Conservation (phyloP, 2,113 vertebrate genomes). For the Xiphophorus maculatus region DNA sequence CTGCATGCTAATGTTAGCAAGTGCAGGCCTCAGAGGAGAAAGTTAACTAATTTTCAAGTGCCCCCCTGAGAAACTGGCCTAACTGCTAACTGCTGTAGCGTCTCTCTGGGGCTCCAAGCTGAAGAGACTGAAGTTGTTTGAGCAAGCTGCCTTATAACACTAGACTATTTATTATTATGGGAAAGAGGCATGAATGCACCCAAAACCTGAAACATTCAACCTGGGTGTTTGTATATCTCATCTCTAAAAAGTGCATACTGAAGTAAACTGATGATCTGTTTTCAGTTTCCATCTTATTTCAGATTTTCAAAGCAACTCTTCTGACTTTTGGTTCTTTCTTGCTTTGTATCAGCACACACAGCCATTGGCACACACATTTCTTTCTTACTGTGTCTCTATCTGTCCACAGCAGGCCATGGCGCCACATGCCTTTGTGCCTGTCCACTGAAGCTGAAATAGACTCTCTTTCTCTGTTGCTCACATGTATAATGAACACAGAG, state of each 20-base stretch:
- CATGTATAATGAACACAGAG: conserved; percentile 12
- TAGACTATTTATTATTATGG: neutral
- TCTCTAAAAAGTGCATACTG: neutral
- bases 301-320: neutral
- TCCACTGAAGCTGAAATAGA: conserved; percentile 90
- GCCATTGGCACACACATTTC: conserved; percentile 2
- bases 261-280: neutral
- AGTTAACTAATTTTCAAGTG: conserved; percentile 72
- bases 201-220: neutral
- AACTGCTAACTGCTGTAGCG: conserved; percentile 53
- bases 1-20: conserved; percentile 69
- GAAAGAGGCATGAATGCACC: neutral
- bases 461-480: conserved; percentile 21
- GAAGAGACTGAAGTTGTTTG: conserved; percentile 1
- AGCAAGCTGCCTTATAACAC: neutral
- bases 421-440: conserved; percentile 94
- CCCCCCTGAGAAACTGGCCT: conserved; percentile 48
- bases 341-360: conserved; percentile 6
- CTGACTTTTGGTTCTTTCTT: neutral
- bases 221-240: neutral
- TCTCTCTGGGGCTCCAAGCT: conserved; percentile 43
- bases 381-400: conserved; percentile 31
- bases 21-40: conserved; percentile 59
- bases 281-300: conserved; percentile 4
- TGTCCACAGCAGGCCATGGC: conserved; percentile 86